Evolutionary conservation across 2,888 invertebrate genomes (phyloP), one percentile per base, ranked within the genome.

Genomic region (Hirtodrosophila alboralis): DNA sequence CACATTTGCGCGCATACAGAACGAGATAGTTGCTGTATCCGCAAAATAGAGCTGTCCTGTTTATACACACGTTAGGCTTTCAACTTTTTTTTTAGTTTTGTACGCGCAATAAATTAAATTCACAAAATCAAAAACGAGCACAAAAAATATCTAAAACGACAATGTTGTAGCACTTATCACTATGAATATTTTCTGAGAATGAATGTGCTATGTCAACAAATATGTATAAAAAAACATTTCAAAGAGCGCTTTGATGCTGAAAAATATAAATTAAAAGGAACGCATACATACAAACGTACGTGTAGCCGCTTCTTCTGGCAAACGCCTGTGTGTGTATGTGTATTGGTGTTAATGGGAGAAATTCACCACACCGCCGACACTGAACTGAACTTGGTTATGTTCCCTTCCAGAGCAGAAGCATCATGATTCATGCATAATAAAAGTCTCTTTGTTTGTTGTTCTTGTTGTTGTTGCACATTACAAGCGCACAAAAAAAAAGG

Each of bases 401-500:
- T 54, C 31, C 43, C 49, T 57, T 68, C 45, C 61, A 71, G 31
- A 60, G 44, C 47, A 36, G 51, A n/a, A n/a, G 51, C 54, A 70
- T 36, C 59, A 79, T 75, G 79, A 75, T 66, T 79, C 79, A 70
- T 73, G 45, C 80, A 78, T 67, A 71, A 75, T 60, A 71, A 76
- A n/a, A 79, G 51, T 49, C 47, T 75, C 84, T 85, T 85, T 84
- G 78, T 74, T 75, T 78, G 76, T 67, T 68, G 61, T 75, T 78
- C 72, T 67, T 68, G 61, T 54, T 58, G 47, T 67, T 76, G 58
- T 44, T 75, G 63, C 57, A 70, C 60, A 70, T 67, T 60, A 51
- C 71, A 56, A 56, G 38, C 58, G 34, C 33, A 53, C 45, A 47
- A 41, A 33, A 18, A n/a, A 67, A 51, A 61, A 45, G 31, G 27